phyloP scores from a whole-genome alignment of 2,797 vertebrate genomes.

The Cetoscarus ocellatus region DNA sequence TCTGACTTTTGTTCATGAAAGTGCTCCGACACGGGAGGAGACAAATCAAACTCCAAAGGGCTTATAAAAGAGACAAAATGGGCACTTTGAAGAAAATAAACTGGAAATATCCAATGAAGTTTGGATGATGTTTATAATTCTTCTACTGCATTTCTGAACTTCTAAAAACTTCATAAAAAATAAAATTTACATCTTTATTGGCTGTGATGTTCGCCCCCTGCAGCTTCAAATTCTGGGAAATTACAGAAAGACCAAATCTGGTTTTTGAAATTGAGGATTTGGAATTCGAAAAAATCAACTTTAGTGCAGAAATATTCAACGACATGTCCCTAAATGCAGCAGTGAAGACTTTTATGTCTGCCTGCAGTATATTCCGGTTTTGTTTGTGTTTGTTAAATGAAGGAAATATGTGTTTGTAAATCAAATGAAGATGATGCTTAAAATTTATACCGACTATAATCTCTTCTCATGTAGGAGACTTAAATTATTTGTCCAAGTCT shows the following conservation, averaged over 20 bases:
- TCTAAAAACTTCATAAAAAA: neutral
- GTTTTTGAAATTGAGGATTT: slow-evolving; percentile 28
- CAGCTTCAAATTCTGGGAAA: slow-evolving; percentile 15
- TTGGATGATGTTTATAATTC: too few species aligned
- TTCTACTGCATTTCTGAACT: slow-evolving; percentile 1
- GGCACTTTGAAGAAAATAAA: too few species aligned
- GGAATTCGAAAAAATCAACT: slow-evolving; percentile 15
- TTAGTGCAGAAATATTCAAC: slow-evolving; percentile 18
- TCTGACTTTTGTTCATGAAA: too few species aligned
- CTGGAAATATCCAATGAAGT: too few species aligned
- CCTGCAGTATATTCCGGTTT: neutral
- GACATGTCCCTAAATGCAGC: slow-evolving; percentile 6
- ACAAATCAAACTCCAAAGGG: too few species aligned
- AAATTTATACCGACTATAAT: slow-evolving; percentile 12
- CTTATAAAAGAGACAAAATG: too few species aligned
- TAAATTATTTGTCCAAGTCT: slow-evolving; percentile 33
- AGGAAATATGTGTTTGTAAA: neutral
- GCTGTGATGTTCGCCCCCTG: slow-evolving; percentile 1
- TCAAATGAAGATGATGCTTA: neutral
- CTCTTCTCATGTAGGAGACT: neutral
- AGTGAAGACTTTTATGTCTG: slow-evolving; percentile 4
- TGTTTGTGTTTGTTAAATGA: neutral
- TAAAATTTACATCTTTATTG: slow-evolving; percentile 18
- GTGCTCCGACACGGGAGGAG: too few species aligned
- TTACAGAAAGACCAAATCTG: slow-evolving; percentile 13